Base-by-base conservation (phyloP, 2,888 invertebrate genomes). In the Perithous albicinctus region DNA sequence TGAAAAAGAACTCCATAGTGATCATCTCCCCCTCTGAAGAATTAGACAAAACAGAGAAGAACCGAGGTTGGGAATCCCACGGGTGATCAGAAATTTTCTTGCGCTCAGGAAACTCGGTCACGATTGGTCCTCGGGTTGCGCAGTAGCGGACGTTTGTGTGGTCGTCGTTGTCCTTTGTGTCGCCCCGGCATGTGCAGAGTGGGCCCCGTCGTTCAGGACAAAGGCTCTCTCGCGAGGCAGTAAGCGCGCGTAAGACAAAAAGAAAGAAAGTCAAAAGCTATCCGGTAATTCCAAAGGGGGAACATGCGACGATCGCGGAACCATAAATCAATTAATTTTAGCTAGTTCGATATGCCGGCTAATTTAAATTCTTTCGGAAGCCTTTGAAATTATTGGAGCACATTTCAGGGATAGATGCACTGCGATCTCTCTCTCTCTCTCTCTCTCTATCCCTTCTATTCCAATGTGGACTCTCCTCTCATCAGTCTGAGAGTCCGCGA, bases 261-360 rank as follows among this genome's bases (percentile, higher is more conserved):
- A 82, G 61, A 38, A 63, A 20, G 43, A 15, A 54, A 29, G 32
- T 54, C 18, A 18, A 12, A 29, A 23, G 3, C 20, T 56, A 35
- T 26, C 61, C 61, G 18, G 18, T 32, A 35, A 26, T 26, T 3
- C 15, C 15, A 1, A 23, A 26, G 38, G 35, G 35, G 48, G 51
- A 70, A 64, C 64, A 78, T 82, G 78, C 78, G 82, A 82, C 84
- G 86, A 88, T 88, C 87, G 82, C 76, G 84, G 87, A 87, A 87
- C 89, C 90, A 91, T 91, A 92, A 92, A 92, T 92, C 92, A 92
- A 92, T 92, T 92, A 92, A 91, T 92, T 92, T 92, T 90, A 89
- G 89, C 89, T 90, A 88, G 89, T 89, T 90, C 88, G 90, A 91
- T 91, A 89, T 88, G 88, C 85, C 87, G 88, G 87, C 89, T 92